Base-by-base conservation (phyloP, 2,888 invertebrate genomes). In the Andricus quercusramuli region DNA sequence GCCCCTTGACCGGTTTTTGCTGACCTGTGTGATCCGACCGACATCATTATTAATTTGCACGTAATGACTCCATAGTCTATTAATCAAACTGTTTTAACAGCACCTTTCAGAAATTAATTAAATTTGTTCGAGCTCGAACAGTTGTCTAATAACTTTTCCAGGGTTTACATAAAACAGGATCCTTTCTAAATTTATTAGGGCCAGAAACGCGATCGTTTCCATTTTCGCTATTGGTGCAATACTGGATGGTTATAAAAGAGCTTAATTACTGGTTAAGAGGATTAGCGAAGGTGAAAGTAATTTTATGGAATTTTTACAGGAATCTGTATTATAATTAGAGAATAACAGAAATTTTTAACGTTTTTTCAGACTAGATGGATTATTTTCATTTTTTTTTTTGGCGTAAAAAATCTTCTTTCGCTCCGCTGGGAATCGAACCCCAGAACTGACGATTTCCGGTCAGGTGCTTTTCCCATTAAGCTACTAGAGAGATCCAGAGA, bases 41-140 rank as follows among this genome's bases (percentile, higher is more conserved):
- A 74, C 51, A n/a, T 32, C n/a, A n/a, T 56, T 56, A 74, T 74
- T 74, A 56, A 56, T 74, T 74, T 74, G 29, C 56, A 25, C 20
- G 9, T n/a, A 32, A 56, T 51, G n/a, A 20, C 11, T 74, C 29
- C 20, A 29, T 56, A 22, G 15, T 25, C 62, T 62, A 70, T 51
- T n/a, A 70, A 44, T 68, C 68, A 47, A 68, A 47, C 41, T 68
- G n/a, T 68, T 68, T 68, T 68, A 41, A 65, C 15, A 65, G 15
- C 29, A 65, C 65, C 65, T 29, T 20, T 29, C 65, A 29, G 32
- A 32, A 32, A 32, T 65, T 65, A 65, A 65, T 65, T 65, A 65
- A 32, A 29, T 65, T 51, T 51, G 20, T 51, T 51, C 20, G 51
- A 51, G 20, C 29, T 65, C 8, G 25, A 25, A 62, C 13, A 25